Evolutionary conservation across 2,888 invertebrate genomes (phyloP).

Genomic region (Tethea ocularis): DNA sequence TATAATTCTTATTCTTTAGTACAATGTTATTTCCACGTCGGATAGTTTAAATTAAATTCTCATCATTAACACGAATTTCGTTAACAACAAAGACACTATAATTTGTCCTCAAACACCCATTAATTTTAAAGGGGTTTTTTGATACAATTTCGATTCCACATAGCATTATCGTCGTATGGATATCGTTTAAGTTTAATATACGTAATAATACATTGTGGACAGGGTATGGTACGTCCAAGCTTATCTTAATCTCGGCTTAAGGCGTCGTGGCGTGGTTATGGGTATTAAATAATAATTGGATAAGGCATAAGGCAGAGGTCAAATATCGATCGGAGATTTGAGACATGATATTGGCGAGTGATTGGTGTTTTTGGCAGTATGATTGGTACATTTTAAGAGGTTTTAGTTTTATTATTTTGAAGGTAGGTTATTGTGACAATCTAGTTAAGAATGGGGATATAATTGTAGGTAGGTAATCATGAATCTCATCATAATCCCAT

Average conservation of each 20-base stretch:
- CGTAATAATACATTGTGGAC: conserved; percentile 75
- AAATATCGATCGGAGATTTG: conserved; percentile 62
- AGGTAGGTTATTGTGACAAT: neutral
- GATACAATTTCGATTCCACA: conserved; percentile 76
- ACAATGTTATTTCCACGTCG: too few relatives aligned
- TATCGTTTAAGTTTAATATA: conserved; percentile 63
- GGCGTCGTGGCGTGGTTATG: conserved; percentile 67
- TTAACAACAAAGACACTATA: conserved; percentile 59
- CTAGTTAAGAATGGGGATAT: too few relatives aligned
- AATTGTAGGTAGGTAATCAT: too few relatives aligned
- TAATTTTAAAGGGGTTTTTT: conserved; percentile 50
- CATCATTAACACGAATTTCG: conserved; percentile 5
- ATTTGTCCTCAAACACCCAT: conserved; percentile 56
- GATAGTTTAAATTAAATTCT: neutral
- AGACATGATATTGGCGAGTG: conserved; percentile 11
- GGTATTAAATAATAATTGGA: conserved; percentile 80
- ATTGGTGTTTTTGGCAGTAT: neutral
- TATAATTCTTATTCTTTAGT: too few relatives aligned
- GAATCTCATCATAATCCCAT: too few relatives aligned
- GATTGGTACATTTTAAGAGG: neutral
- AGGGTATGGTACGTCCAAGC: conserved; percentile 39
- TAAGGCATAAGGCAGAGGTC: conserved; percentile 72
- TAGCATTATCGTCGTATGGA: conserved; percentile 44
- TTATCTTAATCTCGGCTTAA: conserved; percentile 78
- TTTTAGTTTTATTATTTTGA: neutral